Base-by-base conservation (phyloP, 2,113 vertebrate species). In the Apeltes quadracus region DNA sequence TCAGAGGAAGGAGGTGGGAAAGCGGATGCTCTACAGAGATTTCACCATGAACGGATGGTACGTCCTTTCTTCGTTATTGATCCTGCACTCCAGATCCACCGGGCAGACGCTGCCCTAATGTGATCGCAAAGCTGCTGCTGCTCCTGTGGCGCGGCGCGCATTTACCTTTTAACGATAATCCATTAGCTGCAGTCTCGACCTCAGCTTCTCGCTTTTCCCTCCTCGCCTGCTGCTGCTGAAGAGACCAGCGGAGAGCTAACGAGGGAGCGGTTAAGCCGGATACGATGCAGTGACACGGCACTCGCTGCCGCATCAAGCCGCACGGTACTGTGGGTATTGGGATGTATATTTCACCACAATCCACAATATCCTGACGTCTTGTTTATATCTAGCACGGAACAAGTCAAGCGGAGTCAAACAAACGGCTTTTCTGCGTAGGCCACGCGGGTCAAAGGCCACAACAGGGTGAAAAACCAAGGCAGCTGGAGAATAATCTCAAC, bases 1-100 rank as follows among this genome's bases (percentile, higher is more conserved):
- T 51, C 97, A 98, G 84, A 95, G 96, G 85, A 99, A 98, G 85
- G 98, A 99, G 83, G 92, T 99, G 79, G 98, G 98, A 53, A 99
- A 98, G 93, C 95, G 92, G 89, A 99, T 99, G 95, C 94, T 99
- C 70, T 99, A 97, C 94, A 92, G 98, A 75, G 96, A 98, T 89
- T 98, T 97, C 90, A 98, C 95, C 84, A 99, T 99, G 98, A 98
- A 93, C 51, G 97, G 98, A 86, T 99, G 98, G 98, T 98, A 90
- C 93, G 96, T 85, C 5, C 20, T 22, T 48, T 1, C 3, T 22
- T 14, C 22, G 39, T 63, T 54, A 41, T 44, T 62, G 29, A 15
- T 13, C 56, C 51, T 11, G 20, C 27, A 12, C 34, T 4, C 44
- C 16, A 5, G 34, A 34, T 53, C 13, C 57, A 57, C 25, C 5